Conservation (phyloP, 1,140 invertebrate species). For the Drosophila sp. region DNA sequence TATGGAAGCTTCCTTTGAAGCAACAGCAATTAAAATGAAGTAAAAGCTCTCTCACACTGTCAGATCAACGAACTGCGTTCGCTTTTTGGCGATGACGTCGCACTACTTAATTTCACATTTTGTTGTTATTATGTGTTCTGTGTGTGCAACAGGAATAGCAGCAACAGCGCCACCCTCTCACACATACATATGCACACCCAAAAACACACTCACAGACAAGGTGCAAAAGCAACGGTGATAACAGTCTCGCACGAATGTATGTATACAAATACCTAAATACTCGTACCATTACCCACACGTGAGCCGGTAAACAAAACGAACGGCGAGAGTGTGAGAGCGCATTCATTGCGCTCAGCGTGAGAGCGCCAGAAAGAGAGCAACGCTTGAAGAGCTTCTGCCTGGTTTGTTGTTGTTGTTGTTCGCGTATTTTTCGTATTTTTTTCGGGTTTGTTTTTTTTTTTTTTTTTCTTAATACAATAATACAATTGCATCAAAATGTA, state of each 20-base stretch:
- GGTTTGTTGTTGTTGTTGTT: constrained; percentile 55
- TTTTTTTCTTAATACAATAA: constrained; percentile 58
- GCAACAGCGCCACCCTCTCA: constrained; percentile 9
- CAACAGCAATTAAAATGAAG: constrained; percentile 13
- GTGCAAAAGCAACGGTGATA: constrained; percentile 71
- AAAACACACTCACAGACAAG: constrained; percentile 38
- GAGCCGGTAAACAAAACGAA: constrained; percentile 35
- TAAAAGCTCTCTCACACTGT: constrained; percentile 61
- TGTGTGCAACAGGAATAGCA: constrained; percentile 39
- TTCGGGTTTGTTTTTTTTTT: constrained; percentile 58
- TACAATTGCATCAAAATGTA: constrained; percentile 78
- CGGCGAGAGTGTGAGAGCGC: neutral
- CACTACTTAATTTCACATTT: constrained; percentile 69
- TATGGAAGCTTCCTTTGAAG: constrained; percentile 57
- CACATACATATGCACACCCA: too few relatives aligned
- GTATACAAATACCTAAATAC: constrained; percentile 16
- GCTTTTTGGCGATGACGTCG: constrained; percentile 75
- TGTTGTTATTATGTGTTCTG: constrained; percentile 45
- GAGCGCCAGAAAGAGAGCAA: constrained; percentile 48
- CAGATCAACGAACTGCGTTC: constrained; percentile 78
- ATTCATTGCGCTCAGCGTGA: constrained; percentile 6
- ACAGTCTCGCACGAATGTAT: constrained; percentile 28
- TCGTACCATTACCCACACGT: constrained; percentile 8
- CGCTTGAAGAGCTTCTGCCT: constrained; percentile 42
- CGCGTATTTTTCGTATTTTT: constrained; percentile 44